These are phyloP conservation scores for Ditylenchus weischeri DNA, from an alignment of 2,888 invertebrate species.

Conservation along the genomic window DNA sequence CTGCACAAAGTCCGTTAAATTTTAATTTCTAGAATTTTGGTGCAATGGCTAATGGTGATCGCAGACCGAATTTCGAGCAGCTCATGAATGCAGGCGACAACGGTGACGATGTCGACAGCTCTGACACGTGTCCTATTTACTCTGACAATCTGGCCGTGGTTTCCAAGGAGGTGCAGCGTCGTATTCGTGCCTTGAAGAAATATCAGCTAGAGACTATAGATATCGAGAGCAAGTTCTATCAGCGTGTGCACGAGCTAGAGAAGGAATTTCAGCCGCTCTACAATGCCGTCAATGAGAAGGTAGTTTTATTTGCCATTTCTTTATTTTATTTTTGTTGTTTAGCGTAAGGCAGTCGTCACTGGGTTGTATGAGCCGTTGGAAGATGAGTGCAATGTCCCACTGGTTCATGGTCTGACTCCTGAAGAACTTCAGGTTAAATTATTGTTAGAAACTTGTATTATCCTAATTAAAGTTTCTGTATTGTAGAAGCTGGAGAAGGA, in stretches of 20 bases:
- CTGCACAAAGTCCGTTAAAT: no score
- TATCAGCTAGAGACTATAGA: constrained; percentile 63
- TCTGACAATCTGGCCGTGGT: constrained; percentile 11
- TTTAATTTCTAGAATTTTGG: no score
- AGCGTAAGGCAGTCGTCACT: constrained; percentile 61
- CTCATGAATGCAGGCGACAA: no score
- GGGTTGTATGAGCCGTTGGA: constrained; percentile 82
- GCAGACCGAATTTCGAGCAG: no score
- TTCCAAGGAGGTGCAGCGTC: constrained; percentile 17
- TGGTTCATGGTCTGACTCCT: constrained; percentile 59
- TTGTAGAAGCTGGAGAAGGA: constrained; percentile 4
- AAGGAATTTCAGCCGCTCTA: constrained; percentile 81
- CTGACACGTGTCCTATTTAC: neutral
- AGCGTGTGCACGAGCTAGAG: constrained; percentile 86
- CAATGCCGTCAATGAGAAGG: constrained; percentile 73
- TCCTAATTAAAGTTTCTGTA: no score
- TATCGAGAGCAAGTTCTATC: constrained; percentile 86
- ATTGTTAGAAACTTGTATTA: no score
- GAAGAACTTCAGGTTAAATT: constrained; percentile 33
- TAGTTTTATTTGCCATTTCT: neutral
- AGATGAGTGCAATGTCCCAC: constrained; percentile 80
- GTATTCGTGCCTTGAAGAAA: constrained; percentile 50
- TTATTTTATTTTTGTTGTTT: constrained; percentile 30
- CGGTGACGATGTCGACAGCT: no score
- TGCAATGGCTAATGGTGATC: no score